Evolutionary conservation across 2,113 vertebrate genomes (phyloP).

Genomic region (Bujurquina vittata): DNA sequence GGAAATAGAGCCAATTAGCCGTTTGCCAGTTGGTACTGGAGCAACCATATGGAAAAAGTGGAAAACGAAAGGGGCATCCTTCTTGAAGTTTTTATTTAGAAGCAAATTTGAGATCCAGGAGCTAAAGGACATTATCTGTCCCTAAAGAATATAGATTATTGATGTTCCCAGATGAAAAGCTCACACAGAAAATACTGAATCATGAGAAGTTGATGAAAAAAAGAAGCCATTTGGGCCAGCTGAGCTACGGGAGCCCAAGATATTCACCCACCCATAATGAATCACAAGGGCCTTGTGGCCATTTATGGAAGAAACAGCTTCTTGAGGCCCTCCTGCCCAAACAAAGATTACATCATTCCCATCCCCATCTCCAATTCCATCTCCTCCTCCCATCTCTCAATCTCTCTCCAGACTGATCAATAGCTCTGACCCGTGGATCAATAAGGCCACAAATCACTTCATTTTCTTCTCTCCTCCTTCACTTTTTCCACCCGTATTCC

Average conservation of each 20-base stretch:
- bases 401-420: constrained; percentile 72
- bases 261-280: constrained; percentile 36
- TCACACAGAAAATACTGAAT: constrained; percentile 37
- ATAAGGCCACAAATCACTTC: constrained; percentile 78
- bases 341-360: constrained; percentile 45
- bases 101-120: constrained; percentile 28
- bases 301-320: not conserved
- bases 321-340: constrained; percentile 14
- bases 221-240: not conserved
- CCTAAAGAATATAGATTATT: constrained; percentile 51
- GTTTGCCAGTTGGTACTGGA: constrained; percentile 27
- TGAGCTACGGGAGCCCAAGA: constrained; percentile 8
- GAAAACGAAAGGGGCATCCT: constrained; percentile 20
- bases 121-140: constrained; percentile 36
- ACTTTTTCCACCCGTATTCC: not conserved
- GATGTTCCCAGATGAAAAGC: constrained; percentile 35
- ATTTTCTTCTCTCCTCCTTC: constrained; percentile 68
- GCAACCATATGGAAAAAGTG: constrained; percentile 41
- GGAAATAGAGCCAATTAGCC: constrained; percentile 36
- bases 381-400: constrained; percentile 33
- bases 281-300: constrained; percentile 7
- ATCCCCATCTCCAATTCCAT: constrained; percentile 13
- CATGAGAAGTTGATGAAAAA: constrained; percentile 37
- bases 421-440: constrained; percentile 70
- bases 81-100: constrained; percentile 44